Base-by-base conservation (phyloP, 2,113 vertebrate species). In the Fregata magnificens region DNA sequence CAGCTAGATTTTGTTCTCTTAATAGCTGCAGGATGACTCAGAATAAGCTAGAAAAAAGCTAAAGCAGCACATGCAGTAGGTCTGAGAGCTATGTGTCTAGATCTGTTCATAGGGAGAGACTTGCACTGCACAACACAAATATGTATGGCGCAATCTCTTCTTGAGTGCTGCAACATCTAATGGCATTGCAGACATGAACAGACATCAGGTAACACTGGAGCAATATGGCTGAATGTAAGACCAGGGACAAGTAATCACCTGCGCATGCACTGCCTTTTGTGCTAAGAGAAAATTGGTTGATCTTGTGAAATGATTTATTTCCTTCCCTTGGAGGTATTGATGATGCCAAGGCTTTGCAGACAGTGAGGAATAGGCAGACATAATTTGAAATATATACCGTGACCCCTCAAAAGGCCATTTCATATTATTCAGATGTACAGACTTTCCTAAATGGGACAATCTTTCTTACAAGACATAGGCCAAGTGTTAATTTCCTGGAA, bases 1-100 rank as follows among this genome's bases (percentile, higher is more conserved):
- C 58, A 80, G 31, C 42, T 81, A 59, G 28, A 76, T 93, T 92
- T 82, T 92, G 29, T 77, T 94, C 66, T 77, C 36, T 85, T 86
- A 87, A 85, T 65, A 84, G 77, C 66, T 85, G 36, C 40, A 86
- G 31, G 45, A 85, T 89, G 81, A 93, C 53, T 92, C 83, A 95
- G 80, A 96, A 87, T 87, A 85, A 94, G 91, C 66, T 13, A 19
- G 36, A 10, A 34, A 47, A 80, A 92, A 69, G 10, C 26, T 86
- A 56, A 71, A 84, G 65, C n/a, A 82, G 45, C 36, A 52, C 1
- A 0, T 18, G 21, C 42, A 58, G 66, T 45, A 88, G 26, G 15
- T 76, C 45, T 81, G 56, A 36, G 47, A 86, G n/a, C 26, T 90
- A 29, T 9, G 18, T 42, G 4, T 49, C 45, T 36, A 44, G 16